Conservation (phyloP, 2,797 vertebrate species). For the Acanthurus lineatus region DNA sequence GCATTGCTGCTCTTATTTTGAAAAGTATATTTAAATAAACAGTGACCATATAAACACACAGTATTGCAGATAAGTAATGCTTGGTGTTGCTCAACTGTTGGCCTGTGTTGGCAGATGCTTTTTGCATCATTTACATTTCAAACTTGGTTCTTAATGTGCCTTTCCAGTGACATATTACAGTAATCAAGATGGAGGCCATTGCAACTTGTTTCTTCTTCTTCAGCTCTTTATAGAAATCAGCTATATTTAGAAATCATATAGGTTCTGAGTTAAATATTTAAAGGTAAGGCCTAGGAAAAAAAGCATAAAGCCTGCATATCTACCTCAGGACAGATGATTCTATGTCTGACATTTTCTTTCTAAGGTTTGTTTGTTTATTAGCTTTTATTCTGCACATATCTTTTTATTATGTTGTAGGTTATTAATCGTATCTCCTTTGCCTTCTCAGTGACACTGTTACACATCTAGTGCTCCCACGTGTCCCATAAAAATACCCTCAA, state of each 20-base stretch:
- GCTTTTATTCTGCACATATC: neutral
- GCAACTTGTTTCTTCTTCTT: neutral
- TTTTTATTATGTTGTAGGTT: neutral
- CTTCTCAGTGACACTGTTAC: neutral
- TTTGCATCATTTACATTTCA: neutral
- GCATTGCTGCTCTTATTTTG: neutral
- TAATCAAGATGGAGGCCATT: neutral
- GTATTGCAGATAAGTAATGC: too few relatives aligned
- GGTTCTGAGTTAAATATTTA: slow-evolving; percentile 32
- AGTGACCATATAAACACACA: neutral
- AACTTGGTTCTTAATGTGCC: neutral
- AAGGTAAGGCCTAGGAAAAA: slow-evolving; percentile 4
- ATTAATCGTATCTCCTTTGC: neutral
- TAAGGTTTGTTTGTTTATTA: neutral
- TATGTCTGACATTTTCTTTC: too few relatives aligned
- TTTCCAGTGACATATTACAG: neutral
- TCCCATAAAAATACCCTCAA: neutral
- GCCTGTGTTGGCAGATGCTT: neutral
- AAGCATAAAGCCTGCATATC: neutral
- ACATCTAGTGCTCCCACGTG: neutral
- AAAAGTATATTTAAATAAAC: neutral
- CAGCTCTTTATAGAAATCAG: neutral
- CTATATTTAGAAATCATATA: slow-evolving; percentile 21
- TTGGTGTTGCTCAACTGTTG: neutral
- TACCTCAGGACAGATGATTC: slow-evolving; percentile 3